Percentiles rank a stretch among this genome's conserved stretches.
Conservation (phyloP, 2,888 invertebrate species). For the Luperina nickerlii region DNA sequence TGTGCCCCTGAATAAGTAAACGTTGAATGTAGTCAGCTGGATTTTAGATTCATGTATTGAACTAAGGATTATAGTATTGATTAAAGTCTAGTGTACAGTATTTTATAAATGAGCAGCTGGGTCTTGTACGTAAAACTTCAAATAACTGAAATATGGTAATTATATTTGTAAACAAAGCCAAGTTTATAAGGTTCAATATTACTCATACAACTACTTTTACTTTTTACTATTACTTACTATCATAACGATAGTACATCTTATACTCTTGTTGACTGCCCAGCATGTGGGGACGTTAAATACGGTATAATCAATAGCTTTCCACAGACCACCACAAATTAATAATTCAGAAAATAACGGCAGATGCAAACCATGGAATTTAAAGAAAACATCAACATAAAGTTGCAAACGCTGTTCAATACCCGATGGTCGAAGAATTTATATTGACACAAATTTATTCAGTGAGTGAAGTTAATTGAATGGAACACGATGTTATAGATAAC, state of each 20-base stretch:
- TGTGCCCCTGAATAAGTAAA: constrained; percentile 16
- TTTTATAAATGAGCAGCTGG: neutral
- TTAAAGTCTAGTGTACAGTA: no score
- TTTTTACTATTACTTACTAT: no score
- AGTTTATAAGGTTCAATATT: neutral
- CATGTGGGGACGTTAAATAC: neutral
- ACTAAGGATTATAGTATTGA: neutral
- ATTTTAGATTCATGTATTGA: neutral
- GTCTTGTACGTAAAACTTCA: neutral
- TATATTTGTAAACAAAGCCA: neutral
- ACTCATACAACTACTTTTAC: neutral
- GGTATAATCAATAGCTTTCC: neutral
- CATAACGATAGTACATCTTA: neutral
- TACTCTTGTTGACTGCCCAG: no score
- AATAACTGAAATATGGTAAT: neutral
- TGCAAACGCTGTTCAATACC: constrained; percentile 24
- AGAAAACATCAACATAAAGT: constrained; percentile 51
- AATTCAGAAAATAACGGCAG: constrained; percentile 44
- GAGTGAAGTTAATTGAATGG: constrained; percentile 51
- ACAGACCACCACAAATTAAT: constrained; percentile 18
- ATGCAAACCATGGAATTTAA: constrained; percentile 29
- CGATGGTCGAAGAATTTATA: constrained; percentile 51
- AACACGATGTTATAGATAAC: constrained; percentile 47
- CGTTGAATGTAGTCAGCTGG: neutral
- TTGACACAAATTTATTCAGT: constrained; percentile 58